A percentile compares a stretch with the other conserved stretches of the same genome.
Evolutionary conservation across 1,140 invertebrate genomes (phyloP).

Genomic region (Paraescarpia echinospica): DNA sequence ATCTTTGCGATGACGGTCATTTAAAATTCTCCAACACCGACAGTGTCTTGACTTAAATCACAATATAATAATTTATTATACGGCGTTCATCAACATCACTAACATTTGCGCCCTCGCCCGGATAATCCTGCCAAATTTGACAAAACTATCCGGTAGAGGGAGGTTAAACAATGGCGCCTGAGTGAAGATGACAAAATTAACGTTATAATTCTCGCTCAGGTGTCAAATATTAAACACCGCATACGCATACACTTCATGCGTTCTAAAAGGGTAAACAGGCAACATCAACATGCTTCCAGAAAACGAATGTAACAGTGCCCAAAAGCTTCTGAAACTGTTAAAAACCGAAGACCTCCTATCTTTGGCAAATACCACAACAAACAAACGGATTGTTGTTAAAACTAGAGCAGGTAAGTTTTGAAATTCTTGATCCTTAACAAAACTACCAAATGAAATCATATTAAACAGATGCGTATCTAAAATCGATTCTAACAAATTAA

Average conservation of each 20-base stretch:
- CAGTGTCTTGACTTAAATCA: too few species aligned
- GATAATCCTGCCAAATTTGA: background rate
- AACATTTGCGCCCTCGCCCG: background rate
- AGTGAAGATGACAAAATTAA: background rate
- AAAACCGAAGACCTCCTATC: background rate
- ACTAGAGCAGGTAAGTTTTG: background rate
- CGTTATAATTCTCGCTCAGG: background rate
- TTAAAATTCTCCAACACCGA: too few species aligned
- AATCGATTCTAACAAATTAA: too few species aligned
- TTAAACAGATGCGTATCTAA: too few species aligned
- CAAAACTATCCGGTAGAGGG: background rate
- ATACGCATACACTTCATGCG: background rate
- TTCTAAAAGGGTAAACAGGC: background rate
- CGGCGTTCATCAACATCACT: too few species aligned
- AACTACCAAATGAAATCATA: background rate
- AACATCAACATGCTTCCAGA: conserved; percentile 15
- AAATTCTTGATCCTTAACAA: background rate
- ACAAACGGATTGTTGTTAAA: conserved; percentile 5
- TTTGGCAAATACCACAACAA: conserved; percentile 16
- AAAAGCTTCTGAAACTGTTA: background rate
- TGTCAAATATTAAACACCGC: background rate
- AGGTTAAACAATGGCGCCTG: background rate
- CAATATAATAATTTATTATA: too few species aligned
- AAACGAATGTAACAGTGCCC: background rate
- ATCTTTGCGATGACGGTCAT: too few species aligned